Evolutionary conservation across 2,797 vertebrate genomes (phyloP).

Genomic region (Emydoidea blandingii): DNA sequence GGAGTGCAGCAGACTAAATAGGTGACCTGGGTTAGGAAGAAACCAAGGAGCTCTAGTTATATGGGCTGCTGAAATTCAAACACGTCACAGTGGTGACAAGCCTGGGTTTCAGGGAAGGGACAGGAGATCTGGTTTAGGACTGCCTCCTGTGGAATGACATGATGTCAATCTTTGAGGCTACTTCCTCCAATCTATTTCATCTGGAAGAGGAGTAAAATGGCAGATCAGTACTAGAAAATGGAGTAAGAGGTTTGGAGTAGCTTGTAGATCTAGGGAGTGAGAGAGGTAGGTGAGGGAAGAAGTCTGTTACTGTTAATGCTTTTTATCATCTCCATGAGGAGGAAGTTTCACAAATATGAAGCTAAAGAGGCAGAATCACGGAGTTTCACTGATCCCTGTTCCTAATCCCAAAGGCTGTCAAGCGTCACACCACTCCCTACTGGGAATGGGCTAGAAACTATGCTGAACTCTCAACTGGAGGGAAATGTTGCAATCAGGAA

Average conservation of each 20-base stretch:
- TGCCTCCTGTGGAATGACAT: neutral
- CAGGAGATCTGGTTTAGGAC: neutral
- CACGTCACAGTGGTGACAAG: neutral
- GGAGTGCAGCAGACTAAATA: neutral
- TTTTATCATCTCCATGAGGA: conserved; percentile 37
- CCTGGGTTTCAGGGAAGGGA: neutral
- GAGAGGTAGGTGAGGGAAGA: conserved; percentile 49
- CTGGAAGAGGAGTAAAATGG: conserved; percentile 32
- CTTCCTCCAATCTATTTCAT: conserved; percentile 23
- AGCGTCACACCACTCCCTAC: neutral
- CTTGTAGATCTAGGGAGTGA: conserved; percentile 38
- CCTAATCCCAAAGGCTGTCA: neutral
- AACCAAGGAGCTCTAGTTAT: neutral
- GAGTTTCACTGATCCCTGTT: conserved; percentile 17
- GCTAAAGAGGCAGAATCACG: conserved; percentile 30
- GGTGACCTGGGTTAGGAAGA: neutral
- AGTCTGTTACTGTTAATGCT: conserved; percentile 1
- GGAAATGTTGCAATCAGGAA: accelerated
- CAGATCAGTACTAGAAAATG: conserved; percentile 28
- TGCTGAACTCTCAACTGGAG: neutral
- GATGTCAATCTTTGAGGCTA: neutral
- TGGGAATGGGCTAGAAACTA: neutral
- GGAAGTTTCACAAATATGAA: conserved; percentile 63
- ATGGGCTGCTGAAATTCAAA: neutral
- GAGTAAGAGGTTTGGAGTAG: conserved; percentile 38